Evolutionary conservation across 2,113 vertebrate genomes (phyloP), one percentile per base, ranked within the genome.

Genomic region (Ancistrus triradiatus): DNA sequence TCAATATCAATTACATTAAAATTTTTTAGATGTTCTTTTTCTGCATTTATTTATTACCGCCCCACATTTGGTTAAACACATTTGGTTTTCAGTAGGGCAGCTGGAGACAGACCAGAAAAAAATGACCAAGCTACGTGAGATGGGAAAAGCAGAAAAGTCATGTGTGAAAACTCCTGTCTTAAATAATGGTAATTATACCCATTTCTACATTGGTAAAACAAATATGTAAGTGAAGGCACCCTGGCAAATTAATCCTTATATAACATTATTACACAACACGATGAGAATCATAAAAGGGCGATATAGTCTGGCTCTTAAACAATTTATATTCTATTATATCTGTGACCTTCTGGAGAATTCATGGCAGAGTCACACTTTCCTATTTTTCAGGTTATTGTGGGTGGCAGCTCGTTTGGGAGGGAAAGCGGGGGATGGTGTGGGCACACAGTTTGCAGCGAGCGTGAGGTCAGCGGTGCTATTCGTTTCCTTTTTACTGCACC

Each of bases 401-500:
- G 40, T 35, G 27, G 5, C 57, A 60, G 43, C 42, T 27, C 68
- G 56, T 51, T 19, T 42, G 52, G 42, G 28, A 58, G 69, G 42
- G 24, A 49, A 69, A 75, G 74, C 66, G 68, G 51, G 56, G 53
- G 27, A 42, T 28, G 61, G 77, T 65, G 73, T 70, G 37, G 74
- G 76, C 74, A 78, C 7, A 61, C 10, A 14, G 70, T 42, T 40
- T n/a, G 31, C 37, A 6, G 40, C 38, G 28, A 42, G 28, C 80
- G 69, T 69, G 69, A 66, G 75, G 65, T 85, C 81, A 79, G 69
- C 65, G 68, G 18, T 64, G 57, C 75, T 58, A 82, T 84, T 74
- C 27, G 17, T 59, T 52, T 58, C 21, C 71, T 63, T 68, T 74
- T 82, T 81, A 84, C 75, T 64, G 68, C 59, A 19, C 58, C 50